Percentiles rank a stretch among this genome's conserved stretches.
Evolutionary conservation across 2,888 invertebrate species (phyloP).

Genomic region (Hyppa rectilinea): DNA sequence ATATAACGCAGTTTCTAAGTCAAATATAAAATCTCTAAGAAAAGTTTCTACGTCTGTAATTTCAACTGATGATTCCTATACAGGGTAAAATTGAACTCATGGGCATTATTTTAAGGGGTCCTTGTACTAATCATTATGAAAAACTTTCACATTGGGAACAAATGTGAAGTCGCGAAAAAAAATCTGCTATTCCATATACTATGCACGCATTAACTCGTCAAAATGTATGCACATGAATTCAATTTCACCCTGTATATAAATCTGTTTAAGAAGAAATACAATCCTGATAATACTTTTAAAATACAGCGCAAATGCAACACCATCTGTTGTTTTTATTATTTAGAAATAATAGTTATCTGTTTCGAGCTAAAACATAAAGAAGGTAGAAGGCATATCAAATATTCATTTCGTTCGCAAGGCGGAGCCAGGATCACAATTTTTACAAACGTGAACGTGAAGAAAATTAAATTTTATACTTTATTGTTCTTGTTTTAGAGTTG

Average conservation of each 20-base stretch:
- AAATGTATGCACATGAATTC: no score
- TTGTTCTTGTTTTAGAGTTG: conserved; percentile 73
- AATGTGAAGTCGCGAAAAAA: no score
- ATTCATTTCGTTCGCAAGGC: conserved; percentile 73
- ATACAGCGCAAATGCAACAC: conserved; percentile 43
- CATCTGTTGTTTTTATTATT: conserved; percentile 63
- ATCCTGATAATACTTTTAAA: conserved; percentile 33
- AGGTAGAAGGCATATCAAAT: conserved; percentile 72
- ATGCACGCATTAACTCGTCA: no score
- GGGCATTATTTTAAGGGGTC: no score
- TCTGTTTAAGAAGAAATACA: conserved; percentile 24
- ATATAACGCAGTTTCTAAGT: no score
- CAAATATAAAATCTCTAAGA: no score
- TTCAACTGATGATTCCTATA: background rate
- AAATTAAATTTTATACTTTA: conserved; percentile 79
- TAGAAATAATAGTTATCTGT: conserved; percentile 69
- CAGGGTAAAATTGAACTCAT: no score
- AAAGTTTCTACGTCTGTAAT: background rate
- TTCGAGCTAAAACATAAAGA: conserved; percentile 73
- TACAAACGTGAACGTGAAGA: conserved; percentile 64
- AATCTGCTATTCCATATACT: no score
- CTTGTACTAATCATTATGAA: no score
- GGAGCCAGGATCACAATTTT: conserved; percentile 69
- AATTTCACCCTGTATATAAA: no score
- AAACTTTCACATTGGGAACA: no score